Base-by-base conservation (phyloP, 2,888 invertebrate species). In the Chironomus tentans region DNA sequence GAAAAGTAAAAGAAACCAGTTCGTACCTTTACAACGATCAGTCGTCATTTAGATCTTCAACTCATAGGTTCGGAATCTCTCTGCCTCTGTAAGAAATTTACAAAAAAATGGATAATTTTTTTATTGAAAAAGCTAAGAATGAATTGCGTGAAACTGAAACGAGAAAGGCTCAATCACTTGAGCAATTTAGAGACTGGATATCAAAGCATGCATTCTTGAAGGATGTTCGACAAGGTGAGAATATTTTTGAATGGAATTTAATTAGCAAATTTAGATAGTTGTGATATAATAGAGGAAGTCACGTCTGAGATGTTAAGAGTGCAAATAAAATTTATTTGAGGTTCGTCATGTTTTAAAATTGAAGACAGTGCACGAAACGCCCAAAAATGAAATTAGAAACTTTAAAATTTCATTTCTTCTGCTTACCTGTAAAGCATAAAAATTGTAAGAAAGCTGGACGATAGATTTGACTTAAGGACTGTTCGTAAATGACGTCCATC, bases 121-220 rank as follows among this genome's bases (percentile, higher is more conserved):
- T 28, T 47, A 70, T 61, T 21, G 72, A 72, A 12, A 72, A 72
- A 61, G 93, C 93, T 62, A 85, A 90, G 78, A 85, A 88, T 65
- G 94, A 95, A 81, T 85, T 95, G 18, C 87, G 93, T 69, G 95
- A 95, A 83, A 93, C 94, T 80, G 91, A 92, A 18, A 87, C 87
- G 7, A 87, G 90, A 5, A 85, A 93, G 68, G 88, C 90, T 4
- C 92, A 94, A 79, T 90, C 92, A 0, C 80, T 95, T 79, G 85
- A 88, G 12, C 92, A 93, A 81, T 89, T 95, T 85, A 87, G 92
- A 73, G 91, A 93, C 79, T 95, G 94, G 88, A 92, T 94, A 78
- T 85, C 87, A 70, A 94, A 93, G 82, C 93, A 94, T 84, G 91
- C 92, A 0, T 87, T 88, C 76, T 92, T 93, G 78, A 90, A 88